Base-by-base conservation (phyloP, 2,113 vertebrate species). In the Mesitornis unicolor region DNA sequence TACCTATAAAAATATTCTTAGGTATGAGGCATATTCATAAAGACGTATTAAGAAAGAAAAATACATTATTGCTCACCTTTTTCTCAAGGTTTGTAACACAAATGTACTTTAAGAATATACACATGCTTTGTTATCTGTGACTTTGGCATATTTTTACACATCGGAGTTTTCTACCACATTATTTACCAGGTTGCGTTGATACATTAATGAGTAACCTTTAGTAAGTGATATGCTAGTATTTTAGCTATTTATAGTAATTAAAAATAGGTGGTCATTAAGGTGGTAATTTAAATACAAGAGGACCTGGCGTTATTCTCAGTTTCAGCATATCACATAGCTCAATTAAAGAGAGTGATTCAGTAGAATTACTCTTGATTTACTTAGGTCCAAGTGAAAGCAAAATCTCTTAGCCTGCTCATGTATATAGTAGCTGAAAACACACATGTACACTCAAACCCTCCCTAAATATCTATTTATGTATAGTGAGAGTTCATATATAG, bases 231-330 rank as follows among this genome's bases (percentile, higher is more conserved):
- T 48, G 35, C 38, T 87, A 74, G 22, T 78, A 70, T 86, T 96
- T 88, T 78, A 88, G 42, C 38, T 86, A 51, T 78, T 75, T 92
- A 64, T 88, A 84, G n/a, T 68, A 12, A 75, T 90, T 92, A 94
- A 92, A 96, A 92, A 81, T 81, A 87, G 28, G 56, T 84, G 16
- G 35, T 70, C 47, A 81, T 74, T 84, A 67, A 88, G 3, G 9
- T 71, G 47, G 26, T 50, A 70, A 70, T 83, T 93, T 77, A 86
- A 93, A 90, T 73, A 77, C 50, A 47, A 79, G 57, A 24, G 76
- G 26, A 53, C 15, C 31, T 57, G 35, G 26, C n/a, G 43, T 90
- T 85, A 73, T 80, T 90, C 48, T 87, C 35, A 35, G 31, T 38
- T 95, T 90, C 53, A 70, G 35, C 31, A 51, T 21, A 38, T 50